phyloP scores from a whole-genome alignment of 2,888 invertebrate genomes.

The Drosophila neutralis region DNA sequence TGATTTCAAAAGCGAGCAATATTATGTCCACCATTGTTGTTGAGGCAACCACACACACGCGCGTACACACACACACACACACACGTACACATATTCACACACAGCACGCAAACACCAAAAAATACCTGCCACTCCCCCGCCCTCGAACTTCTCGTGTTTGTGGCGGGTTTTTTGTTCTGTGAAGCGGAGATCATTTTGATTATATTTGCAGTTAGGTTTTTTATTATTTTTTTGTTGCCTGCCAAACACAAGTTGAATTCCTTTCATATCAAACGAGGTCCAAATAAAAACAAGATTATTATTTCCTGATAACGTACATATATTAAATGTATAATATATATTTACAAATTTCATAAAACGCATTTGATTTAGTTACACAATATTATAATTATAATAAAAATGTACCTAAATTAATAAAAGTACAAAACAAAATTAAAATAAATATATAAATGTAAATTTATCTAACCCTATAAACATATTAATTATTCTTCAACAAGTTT shows the following conservation, averaged over 20 bases:
- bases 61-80: slow-evolving; percentile 29
- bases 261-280: slow-evolving; percentile 19
- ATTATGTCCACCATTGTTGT: slow-evolving; percentile 57
- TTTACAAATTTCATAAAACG: neutral
- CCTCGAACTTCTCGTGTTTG: neutral
- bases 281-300: slow-evolving; percentile 8
- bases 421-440: neutral
- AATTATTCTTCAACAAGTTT: too few species aligned
- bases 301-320: neutral
- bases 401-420: neutral
- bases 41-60: slow-evolving; percentile 38
- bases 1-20: slow-evolving; percentile 72
- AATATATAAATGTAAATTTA: neutral
- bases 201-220: slow-evolving; percentile 44
- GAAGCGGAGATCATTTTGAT: slow-evolving; percentile 57
- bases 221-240: slow-evolving; percentile 6
- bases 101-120: slow-evolving; percentile 26
- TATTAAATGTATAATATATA: neutral
- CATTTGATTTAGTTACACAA: neutral
- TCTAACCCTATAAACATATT: neutral
- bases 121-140: slow-evolving; percentile 12
- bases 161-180: slow-evolving; percentile 35
- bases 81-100: slow-evolving; percentile 28
- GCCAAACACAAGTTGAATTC: slow-evolving; percentile 41
- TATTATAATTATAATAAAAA: too few species aligned